These are phyloP conservation scores for Cordilura impudica DNA, from an alignment of 2,888 invertebrate genomes.

Conservation along the genomic window DNA sequence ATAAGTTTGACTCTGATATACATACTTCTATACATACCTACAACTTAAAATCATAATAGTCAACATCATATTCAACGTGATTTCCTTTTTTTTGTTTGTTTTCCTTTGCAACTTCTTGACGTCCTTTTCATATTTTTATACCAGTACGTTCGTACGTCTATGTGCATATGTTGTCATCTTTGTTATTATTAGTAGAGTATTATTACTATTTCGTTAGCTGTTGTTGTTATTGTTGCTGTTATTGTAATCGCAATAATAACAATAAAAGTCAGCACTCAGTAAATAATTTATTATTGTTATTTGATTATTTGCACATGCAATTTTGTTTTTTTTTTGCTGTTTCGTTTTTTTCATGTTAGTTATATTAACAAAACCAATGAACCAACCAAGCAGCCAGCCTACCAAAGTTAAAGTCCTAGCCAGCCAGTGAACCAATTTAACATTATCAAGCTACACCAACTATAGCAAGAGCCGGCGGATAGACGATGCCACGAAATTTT, in stretches of 20 bases:
- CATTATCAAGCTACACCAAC: neutral
- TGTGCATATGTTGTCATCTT: slow-evolving; percentile 11
- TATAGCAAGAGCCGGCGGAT: slow-evolving; percentile 9
- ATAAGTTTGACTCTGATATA: slow-evolving; percentile 31
- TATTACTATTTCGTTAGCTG: slow-evolving; percentile 43
- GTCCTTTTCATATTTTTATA: neutral
- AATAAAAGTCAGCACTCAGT: slow-evolving; percentile 60
- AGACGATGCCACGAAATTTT: slow-evolving; percentile 50
- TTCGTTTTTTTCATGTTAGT: slow-evolving; percentile 47
- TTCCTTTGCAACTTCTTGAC: neutral
- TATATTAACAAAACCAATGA: slow-evolving; percentile 49
- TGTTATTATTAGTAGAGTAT: slow-evolving; percentile 39
- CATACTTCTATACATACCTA: neutral
- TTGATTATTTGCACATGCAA: slow-evolving; percentile 60
- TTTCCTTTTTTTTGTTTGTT: slow-evolving; percentile 18
- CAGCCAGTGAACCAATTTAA: slow-evolving; percentile 40
- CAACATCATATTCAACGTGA: slow-evolving; percentile 23
- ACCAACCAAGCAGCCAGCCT: slow-evolving; percentile 11
- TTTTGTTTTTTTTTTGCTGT: neutral
- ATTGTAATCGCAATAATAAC: slow-evolving; percentile 58
- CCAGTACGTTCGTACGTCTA: neutral
- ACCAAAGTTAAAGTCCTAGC: slow-evolving; percentile 15
- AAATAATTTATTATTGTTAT: slow-evolving; percentile 60
- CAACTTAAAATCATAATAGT: neutral
- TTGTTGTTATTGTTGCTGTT: slow-evolving; percentile 23